Base-by-base conservation (phyloP, 2,113 vertebrate genomes). In the Caranx ignobilis region DNA sequence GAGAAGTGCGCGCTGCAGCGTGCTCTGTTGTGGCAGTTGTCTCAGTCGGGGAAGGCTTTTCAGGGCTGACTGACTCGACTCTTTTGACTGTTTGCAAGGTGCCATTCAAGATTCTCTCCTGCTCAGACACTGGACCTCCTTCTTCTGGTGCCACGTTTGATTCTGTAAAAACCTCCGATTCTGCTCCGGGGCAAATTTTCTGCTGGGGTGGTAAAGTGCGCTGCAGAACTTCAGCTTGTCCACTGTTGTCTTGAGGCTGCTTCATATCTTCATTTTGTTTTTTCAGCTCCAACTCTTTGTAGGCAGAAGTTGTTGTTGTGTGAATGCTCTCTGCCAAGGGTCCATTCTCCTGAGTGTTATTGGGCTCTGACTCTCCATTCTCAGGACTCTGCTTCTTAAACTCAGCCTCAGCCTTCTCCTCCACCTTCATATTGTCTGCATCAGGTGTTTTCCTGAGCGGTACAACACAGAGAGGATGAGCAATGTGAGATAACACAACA, bases 311-410 rank as follows among this genome's bases (percentile, higher is more conserved):
- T 0, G 26, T 15, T 2, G 31, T 63, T 2, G 72, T 64, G 31
- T 78, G 69, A 35, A 19, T 1, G n/a, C 13, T 37, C 47, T 75
- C 81, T 34, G 61, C 81, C 37, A 75, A 34, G 12, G 71, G 71
- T 67, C 90, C 89, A 48, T 93, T 92, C 81, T 88, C 82, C 75
- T 72, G 87, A 79, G 79, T 65, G 57, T 62, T 71, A 4, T 15
- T 67, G 31, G 69, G 52, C 57, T 85, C 70, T 0, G n/a, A 45
- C 37, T 69, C 62, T 19, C 19, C 70, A 0, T 39, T 78, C 52
- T 84, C 67, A 11, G 84, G 57, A 32, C 61, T 74, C 66, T 35
- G 71, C 48, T 79, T 77, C 70, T 34, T 21, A 32, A 37, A 52
- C 56, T 32, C n/a, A 16, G 5, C 69, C 41, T 77, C 76, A 0